Evolutionary conservation across 2,113 vertebrate genomes (phyloP).

Genomic region (Ovis canadensis): DNA sequence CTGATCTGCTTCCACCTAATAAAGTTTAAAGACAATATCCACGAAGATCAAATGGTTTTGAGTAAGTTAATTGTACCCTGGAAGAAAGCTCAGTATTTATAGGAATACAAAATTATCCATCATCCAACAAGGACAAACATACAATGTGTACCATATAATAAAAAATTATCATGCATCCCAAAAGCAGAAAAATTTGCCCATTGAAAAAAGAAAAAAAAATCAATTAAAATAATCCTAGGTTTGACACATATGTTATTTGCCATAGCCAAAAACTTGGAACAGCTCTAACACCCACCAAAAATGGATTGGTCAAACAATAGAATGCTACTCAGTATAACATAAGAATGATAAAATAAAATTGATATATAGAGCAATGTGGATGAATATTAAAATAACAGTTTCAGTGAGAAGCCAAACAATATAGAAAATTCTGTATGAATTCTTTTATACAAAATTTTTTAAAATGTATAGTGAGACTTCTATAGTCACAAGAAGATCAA

Average conservation of each 20-base stretch:
- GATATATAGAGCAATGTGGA: background rate
- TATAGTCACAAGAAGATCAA: background rate
- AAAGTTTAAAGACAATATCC: background rate
- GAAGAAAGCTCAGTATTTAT: background rate
- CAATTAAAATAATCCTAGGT: background rate
- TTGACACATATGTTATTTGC: background rate
- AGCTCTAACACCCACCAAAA: background rate
- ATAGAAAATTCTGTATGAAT: background rate
- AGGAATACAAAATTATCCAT: background rate
- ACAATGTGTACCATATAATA: background rate
- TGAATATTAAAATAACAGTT: background rate
- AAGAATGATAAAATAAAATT: background rate
- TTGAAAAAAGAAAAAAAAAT: background rate
- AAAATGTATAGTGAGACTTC: background rate
- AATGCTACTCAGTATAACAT: background rate
- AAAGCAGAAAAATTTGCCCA: background rate
- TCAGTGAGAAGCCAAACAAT: background rate
- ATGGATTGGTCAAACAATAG: background rate
- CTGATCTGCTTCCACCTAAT: background rate
- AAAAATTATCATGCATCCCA: background rate
- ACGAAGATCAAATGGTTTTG: background rate
- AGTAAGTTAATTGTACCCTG: background rate
- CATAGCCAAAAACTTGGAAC: background rate
- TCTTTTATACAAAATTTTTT: background rate
- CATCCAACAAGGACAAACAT: background rate